These are phyloP conservation scores for Prionailurus viverrinus DNA, from an alignment of 2,113 vertebrate species.

Conservation along the genomic window DNA sequence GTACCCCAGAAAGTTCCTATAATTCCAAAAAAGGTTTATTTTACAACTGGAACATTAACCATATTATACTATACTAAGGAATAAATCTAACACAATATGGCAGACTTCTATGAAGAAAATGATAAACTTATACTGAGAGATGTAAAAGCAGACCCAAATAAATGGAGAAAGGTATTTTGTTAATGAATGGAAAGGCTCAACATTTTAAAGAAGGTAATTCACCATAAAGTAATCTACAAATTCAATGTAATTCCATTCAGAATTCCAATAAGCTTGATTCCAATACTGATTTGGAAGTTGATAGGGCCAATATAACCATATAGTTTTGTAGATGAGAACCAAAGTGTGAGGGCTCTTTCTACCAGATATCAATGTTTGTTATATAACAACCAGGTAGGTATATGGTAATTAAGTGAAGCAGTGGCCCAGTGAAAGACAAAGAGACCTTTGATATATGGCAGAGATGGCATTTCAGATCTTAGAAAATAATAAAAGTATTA, in stretches of 20 bases:
- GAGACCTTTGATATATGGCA: neutral
- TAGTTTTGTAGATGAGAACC: neutral
- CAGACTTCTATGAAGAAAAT: neutral
- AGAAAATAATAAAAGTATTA: neutral
- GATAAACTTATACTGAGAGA: neutral
- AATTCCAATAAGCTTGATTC: neutral
- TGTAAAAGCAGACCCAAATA: neutral
- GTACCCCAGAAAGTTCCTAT: neutral
- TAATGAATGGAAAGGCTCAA: neutral
- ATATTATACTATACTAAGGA: neutral
- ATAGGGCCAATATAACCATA: neutral
- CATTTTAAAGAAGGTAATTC: neutral
- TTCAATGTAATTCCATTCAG: neutral
- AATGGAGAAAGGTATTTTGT: neutral
- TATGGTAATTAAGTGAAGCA: neutral
- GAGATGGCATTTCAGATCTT: neutral
- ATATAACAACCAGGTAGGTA: neutral
- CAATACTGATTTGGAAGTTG: neutral
- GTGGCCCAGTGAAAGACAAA: neutral
- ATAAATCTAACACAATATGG: slow-evolving; percentile 1
- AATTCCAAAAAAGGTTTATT: neutral
- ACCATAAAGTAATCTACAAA: neutral
- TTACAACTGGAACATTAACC: neutral
- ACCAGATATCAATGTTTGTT: neutral
- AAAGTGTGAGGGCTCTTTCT: neutral